These are phyloP conservation scores for Phenacoccus solenopsis DNA, from an alignment of 1,140 invertebrate genomes.

Conservation along the genomic window DNA sequence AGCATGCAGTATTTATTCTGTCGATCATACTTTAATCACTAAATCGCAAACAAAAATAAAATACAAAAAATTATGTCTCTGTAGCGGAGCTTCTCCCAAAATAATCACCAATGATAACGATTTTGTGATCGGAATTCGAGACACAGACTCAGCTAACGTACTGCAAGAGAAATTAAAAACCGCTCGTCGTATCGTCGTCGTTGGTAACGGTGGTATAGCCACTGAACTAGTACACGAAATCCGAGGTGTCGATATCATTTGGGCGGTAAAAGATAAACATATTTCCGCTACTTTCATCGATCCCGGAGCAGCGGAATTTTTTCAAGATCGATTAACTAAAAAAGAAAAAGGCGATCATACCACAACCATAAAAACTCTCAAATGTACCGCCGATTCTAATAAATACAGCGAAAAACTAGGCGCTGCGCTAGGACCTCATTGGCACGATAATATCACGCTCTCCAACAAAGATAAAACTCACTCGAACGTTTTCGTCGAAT, in stretches of 20 bases:
- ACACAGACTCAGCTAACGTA: slow-evolving; percentile 83
- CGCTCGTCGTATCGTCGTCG: slow-evolving; percentile 59
- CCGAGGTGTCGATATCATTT: slow-evolving; percentile 69
- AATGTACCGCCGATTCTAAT: slow-evolving; percentile 45
- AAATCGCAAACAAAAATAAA: slow-evolving; percentile 39
- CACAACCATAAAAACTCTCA: slow-evolving; percentile 47
- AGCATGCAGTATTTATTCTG: slow-evolving; percentile 42
- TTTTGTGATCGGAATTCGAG: slow-evolving; percentile 76
- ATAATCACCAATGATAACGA: slow-evolving; percentile 47
- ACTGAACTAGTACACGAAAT: slow-evolving; percentile 88
- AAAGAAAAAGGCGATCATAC: slow-evolving; percentile 22
- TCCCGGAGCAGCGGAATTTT: slow-evolving; percentile 89
- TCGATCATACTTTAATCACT: slow-evolving; percentile 38
- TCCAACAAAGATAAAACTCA: slow-evolving; percentile 30
- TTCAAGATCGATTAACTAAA: slow-evolving; percentile 42
- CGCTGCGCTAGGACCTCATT: slow-evolving; percentile 88
- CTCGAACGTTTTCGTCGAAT: slow-evolving; percentile 43
- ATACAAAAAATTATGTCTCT: slow-evolving; percentile 80
- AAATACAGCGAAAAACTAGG: slow-evolving; percentile 41
- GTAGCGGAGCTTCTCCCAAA: slow-evolving; percentile 75
- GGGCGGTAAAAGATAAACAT: slow-evolving; percentile 86
- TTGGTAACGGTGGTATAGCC: slow-evolving; percentile 96
- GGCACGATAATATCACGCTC: slow-evolving; percentile 62
- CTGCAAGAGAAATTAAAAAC: slow-evolving; percentile 56
- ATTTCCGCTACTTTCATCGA: slow-evolving; percentile 90